Conservation (phyloP, 2,888 invertebrate genomes). For the Cylloceria caligata region DNA sequence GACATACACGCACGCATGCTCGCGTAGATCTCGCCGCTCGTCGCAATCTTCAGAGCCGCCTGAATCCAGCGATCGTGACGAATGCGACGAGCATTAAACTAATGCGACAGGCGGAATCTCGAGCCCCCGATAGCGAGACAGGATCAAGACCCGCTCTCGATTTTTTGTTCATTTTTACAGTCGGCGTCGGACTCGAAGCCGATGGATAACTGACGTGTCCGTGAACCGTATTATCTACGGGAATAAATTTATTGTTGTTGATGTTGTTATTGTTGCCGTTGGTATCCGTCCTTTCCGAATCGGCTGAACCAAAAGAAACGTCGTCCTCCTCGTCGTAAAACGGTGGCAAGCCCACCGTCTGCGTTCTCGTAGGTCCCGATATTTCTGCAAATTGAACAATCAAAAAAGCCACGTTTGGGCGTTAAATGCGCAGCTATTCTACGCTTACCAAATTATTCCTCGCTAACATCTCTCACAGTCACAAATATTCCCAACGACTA, state of each 20-base stretch:
- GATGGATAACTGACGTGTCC: conserved; percentile 78
- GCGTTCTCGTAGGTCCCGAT: conserved; percentile 87
- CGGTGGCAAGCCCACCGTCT: conserved; percentile 82
- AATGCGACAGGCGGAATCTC: conserved; percentile 65
- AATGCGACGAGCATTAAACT: conserved; percentile 63
- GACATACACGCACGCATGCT: conserved; percentile 41
- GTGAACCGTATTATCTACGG: conserved; percentile 80
- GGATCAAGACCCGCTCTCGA: conserved; percentile 66
- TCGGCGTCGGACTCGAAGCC: conserved; percentile 73
- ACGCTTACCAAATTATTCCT: neutral
- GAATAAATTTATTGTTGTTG: conserved; percentile 70
- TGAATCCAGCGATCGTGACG: conserved; percentile 63
- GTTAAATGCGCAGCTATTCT: neutral
- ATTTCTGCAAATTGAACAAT: conserved; percentile 87
- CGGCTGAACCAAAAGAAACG: conserved; percentile 76
- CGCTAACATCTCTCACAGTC: neutral
- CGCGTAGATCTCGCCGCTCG: conserved; percentile 30
- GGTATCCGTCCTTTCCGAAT: conserved; percentile 75
- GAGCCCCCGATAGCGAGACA: conserved; percentile 59
- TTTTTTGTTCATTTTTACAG: conserved; percentile 76
- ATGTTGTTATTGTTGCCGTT: conserved; percentile 32
- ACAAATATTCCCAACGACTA: neutral
- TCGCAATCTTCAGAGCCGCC: conserved; percentile 61
- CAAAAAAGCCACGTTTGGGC: neutral
- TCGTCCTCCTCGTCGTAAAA: conserved; percentile 91